phyloP scores from a whole-genome alignment of 2,888 invertebrate species.

The Cataglyphis albicans region DNA sequence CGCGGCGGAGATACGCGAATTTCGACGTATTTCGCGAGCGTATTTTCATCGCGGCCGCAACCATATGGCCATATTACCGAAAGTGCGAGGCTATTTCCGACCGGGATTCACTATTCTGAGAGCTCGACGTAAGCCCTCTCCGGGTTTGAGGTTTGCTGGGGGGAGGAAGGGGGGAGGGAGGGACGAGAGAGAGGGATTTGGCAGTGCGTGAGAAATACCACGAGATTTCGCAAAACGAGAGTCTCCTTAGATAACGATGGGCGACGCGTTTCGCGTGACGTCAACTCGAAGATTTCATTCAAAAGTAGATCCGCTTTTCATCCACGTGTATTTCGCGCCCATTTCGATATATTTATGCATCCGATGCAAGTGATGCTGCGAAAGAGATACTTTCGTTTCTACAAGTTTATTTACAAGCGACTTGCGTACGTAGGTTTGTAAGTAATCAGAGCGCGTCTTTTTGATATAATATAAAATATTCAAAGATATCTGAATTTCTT shows the following conservation, averaged over 20 bases:
- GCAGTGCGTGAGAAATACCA: conserved; percentile 20
- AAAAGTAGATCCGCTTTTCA: conserved; percentile 23
- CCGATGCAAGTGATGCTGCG: neutral
- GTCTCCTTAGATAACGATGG: conserved; percentile 39
- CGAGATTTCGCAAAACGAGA: conserved; percentile 23
- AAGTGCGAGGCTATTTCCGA: conserved; percentile 44
- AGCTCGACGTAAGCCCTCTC: conserved; percentile 46
- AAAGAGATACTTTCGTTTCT: neutral
- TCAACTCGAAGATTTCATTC: conserved; percentile 54
- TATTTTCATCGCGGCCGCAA: conserved; percentile 40
- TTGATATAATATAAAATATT: neutral
- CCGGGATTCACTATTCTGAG: conserved; percentile 42
- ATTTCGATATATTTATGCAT: neutral
- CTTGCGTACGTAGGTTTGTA: neutral
- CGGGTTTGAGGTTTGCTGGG: conserved; percentile 16
- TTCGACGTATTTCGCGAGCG: conserved; percentile 16
- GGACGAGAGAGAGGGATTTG: conserved; percentile 1
- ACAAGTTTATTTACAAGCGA: neutral
- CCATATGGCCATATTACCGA: conserved; percentile 49
- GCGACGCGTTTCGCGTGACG: conserved; percentile 24
- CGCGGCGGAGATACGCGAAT: neutral
- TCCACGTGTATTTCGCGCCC: neutral
- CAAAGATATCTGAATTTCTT: neutral
- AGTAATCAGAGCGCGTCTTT: neutral
- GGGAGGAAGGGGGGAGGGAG: neutral